Base-by-base conservation (phyloP, 2,113 vertebrate genomes). In the Osmerus mordax region DNA sequence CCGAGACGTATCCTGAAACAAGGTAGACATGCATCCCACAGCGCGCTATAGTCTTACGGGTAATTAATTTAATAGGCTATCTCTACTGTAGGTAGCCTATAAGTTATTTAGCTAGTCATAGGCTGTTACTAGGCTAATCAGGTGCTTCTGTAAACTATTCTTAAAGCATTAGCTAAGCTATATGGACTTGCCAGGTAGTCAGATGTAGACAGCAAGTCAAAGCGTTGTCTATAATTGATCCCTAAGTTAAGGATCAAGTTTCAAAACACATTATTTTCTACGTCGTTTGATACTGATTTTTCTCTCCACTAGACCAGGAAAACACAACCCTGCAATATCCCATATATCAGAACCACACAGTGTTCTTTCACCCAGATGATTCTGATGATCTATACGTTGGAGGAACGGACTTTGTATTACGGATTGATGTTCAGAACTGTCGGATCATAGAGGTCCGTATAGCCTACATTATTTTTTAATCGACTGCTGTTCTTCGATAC, bases 311-410 rank as follows among this genome's bases (percentile, higher is more conserved):
- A 91, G 90, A 76, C 76, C 18, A 47, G 3, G n/a, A 2, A 4
- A 23, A 14, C 41, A 21, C 3, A 21, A 77, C 0, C 7, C 53
- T 86, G 56, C 0, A 15, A 1, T 88, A 90, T 36, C 6, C 16
- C 1, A 56, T 19, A 2, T 0, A 23, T 36, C 87, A 89, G 56
- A 86, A 78, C 1, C 76, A 88, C 64, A 89, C 69, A 0, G 86
- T 93, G 0, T 73, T 92, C 0, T 87, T 72, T 16, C 84, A 84
- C 54, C 9, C 75, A 2, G 81, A 83, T 0, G 81, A 78, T 5
- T 79, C 74, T 1, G 79, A 67, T 1, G 83, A 82, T 19, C 52
- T 92, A 9, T 89, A 86, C 25, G 60, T 91, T 1, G 91, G 91
- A 18, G 87, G 83, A 0, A 75, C 64, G 3, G 77, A 88, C 28